Percentiles rank a stretch among this genome's conserved stretches.
These are phyloP conservation scores for Leptinotarsa peninsularis DNA, from an alignment of 2,888 invertebrate species.

Conservation along the genomic window DNA sequence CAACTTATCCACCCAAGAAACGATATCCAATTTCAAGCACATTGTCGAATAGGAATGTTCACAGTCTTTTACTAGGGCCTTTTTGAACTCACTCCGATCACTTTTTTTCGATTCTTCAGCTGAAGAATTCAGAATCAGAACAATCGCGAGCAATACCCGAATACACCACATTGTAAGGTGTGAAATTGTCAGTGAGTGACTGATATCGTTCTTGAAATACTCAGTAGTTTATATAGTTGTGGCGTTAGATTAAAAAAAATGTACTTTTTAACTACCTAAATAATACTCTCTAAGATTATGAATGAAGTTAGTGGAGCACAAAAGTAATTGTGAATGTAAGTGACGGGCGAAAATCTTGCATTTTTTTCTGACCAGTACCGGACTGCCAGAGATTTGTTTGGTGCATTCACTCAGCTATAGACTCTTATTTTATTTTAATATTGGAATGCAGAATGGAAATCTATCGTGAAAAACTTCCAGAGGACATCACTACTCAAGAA, in stretches of 20 bases:
- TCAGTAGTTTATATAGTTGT: conserved; percentile 52
- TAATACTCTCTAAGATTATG: conserved; percentile 50
- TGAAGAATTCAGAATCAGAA: conserved; percentile 19
- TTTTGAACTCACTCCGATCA: conserved; percentile 42
- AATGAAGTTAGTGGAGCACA: conserved; percentile 66
- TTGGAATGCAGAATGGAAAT: too few relatives aligned
- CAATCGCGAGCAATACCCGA: conserved; percentile 27
- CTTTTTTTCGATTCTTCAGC: conserved; percentile 32
- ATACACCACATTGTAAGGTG: conserved; percentile 39
- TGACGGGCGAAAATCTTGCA: conserved; percentile 58
- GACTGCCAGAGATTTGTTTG: conserved; percentile 6
- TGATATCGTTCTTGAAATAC: conserved; percentile 48
- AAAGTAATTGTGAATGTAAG: conserved; percentile 62
- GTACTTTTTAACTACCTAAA: conserved; percentile 50
- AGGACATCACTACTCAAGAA: too few relatives aligned
- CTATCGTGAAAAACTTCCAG: too few relatives aligned
- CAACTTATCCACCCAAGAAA: conserved; percentile 78
- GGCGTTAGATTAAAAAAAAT: conserved; percentile 41
- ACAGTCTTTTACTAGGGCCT: conserved; percentile 66
- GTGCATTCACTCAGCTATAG: background rate
- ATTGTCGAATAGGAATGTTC: conserved; percentile 73
- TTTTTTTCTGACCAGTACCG: conserved; percentile 46
- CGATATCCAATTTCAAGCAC: conserved; percentile 80
- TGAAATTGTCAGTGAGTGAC: conserved; percentile 36
- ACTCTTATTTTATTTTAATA: background rate